phyloP scores from a whole-genome alignment of 2,113 vertebrate species.

The Perca flavescens region DNA sequence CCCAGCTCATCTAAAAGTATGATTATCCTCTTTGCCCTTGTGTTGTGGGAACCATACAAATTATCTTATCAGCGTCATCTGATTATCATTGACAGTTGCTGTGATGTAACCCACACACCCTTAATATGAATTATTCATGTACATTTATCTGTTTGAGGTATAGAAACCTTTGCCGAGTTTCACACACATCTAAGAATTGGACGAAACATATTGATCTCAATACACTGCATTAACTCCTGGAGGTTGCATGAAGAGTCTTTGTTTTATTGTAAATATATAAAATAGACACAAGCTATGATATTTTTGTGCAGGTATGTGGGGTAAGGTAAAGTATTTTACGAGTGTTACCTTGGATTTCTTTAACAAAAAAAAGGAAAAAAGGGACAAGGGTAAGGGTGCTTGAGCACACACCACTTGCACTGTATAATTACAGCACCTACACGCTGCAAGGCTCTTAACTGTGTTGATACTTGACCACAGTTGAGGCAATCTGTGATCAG shows the following conservation, averaged over 20 bases:
- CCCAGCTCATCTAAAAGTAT: conserved; percentile 74
- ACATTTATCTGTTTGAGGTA: conserved; percentile 72
- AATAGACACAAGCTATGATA: not conserved
- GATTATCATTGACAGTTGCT: conserved; percentile 74
- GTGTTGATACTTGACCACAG: conserved; percentile 79
- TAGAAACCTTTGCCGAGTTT: conserved; percentile 54
- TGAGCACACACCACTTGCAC: conserved; percentile 44
- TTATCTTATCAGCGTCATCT: conserved; percentile 72
- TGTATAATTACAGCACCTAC: conserved; percentile 59
- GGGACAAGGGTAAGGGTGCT: conserved; percentile 30
- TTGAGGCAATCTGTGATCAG: conserved; percentile 56
- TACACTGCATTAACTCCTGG: not conserved
- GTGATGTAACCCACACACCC: conserved; percentile 63
- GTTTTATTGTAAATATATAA: not conserved
- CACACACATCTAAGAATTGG: conserved; percentile 5
- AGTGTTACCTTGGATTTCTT: conserved; percentile 2
- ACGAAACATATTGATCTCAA: conserved; percentile 19
- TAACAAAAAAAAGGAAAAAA: not conserved
- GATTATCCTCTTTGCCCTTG: conserved; percentile 76
- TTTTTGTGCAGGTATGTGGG: conserved; percentile 5
- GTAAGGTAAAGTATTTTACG: conserved; percentile 11
- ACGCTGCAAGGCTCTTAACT: conserved; percentile 49
- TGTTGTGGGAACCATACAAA: conserved; percentile 72
- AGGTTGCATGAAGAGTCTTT: conserved; percentile 2
- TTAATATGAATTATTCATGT: conserved; percentile 79